Percentiles rank a stretch among this genome's conserved stretches.
phyloP scores from a whole-genome alignment of 2,797 vertebrate genomes.

The Rhadinocentrus ornatus region DNA sequence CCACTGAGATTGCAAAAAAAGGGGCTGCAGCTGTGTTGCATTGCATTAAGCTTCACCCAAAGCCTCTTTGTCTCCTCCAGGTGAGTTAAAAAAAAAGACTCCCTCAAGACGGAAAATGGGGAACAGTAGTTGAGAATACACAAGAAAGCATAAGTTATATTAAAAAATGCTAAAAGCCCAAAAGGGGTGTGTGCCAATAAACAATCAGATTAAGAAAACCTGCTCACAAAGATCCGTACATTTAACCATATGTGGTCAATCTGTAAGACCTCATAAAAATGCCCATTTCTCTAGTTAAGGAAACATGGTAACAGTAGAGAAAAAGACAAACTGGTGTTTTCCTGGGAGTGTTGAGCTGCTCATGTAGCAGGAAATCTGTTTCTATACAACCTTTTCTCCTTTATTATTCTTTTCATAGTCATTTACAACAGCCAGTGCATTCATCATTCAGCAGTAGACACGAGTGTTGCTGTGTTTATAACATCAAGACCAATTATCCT shows the following conservation, averaged over 20 bases:
- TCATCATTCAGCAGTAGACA: background rate
- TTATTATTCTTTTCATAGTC: background rate
- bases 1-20: background rate
- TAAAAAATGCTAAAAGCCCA: background rate
- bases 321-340: background rate
- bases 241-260: background rate
- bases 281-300: background rate
- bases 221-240: background rate
- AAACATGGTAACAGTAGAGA: background rate
- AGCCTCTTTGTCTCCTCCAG: background rate
- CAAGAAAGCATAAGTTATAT: background rate
- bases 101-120: background rate
- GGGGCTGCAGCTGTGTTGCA: background rate
- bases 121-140: background rate
- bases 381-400: background rate
- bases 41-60: background rate
- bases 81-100: background rate
- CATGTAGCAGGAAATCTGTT: background rate
- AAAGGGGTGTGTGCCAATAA: background rate
- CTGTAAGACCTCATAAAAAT: background rate
- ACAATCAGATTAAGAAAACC: background rate
- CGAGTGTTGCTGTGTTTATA: background rate
- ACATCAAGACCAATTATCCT: background rate
- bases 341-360: too few species aligned
- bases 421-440: background rate